These are phyloP conservation scores for Bombus superbus DNA, from an alignment of 1,140 invertebrate genomes.

Conservation along the genomic window DNA sequence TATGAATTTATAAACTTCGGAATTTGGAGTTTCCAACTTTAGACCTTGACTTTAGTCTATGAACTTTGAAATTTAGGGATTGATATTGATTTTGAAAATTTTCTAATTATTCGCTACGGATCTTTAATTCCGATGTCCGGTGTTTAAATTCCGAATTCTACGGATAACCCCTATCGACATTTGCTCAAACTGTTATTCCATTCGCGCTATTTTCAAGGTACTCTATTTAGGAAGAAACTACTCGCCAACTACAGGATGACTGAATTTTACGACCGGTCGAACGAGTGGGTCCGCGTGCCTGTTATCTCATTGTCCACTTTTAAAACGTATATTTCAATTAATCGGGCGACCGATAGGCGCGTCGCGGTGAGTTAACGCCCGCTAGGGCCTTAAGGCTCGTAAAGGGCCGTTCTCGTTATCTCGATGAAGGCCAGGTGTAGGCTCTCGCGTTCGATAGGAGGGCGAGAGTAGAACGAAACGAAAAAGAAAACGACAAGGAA, in stretches of 20 bases:
- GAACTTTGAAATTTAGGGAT: not conserved
- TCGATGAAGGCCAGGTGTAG: conserved; percentile 37
- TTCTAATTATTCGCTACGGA: not conserved
- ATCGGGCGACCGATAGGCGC: conserved; percentile 21
- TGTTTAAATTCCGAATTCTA: not conserved
- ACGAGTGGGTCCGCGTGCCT: not conserved
- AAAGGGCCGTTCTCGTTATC: conserved; percentile 32
- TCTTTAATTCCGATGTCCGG: not conserved
- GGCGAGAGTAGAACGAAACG: not conserved
- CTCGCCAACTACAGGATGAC: not conserved
- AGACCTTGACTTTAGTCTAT: too few relatives aligned
- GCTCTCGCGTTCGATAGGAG: conserved; percentile 9
- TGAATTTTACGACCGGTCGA: not conserved
- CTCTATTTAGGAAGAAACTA: not conserved
- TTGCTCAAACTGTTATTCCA: not conserved
- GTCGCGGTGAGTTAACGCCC: too few relatives aligned
- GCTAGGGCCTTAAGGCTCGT: not conserved
- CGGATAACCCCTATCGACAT: not conserved
- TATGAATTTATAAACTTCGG: not conserved
- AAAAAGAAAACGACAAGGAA: not conserved
- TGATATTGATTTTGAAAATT: not conserved
- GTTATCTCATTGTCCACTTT: conserved; percentile 25
- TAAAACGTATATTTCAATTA: conserved; percentile 49
- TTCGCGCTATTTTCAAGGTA: not conserved
- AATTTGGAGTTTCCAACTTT: not conserved